Base-by-base conservation (phyloP, 2,888 invertebrate species). In the Parapristionchus giblindavisi region DNA sequence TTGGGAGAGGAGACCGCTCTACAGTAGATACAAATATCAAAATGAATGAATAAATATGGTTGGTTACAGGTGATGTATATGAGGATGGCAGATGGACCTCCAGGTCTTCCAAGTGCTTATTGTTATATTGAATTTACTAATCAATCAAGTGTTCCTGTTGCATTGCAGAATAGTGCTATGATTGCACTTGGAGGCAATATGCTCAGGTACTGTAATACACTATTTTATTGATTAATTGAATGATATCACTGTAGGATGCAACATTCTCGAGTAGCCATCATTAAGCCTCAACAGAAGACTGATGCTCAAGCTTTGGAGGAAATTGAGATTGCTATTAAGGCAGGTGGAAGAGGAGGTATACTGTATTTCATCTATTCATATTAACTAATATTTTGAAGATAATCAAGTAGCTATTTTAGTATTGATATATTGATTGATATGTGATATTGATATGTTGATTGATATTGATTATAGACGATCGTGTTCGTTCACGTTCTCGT, bases 281-380 rank as follows among this genome's bases (percentile, higher is more conserved):
- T 92, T 1, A 90, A 90, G 77, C 96, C 96, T 0, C 95, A 95
- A 88, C 94, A 95, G 0, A 96, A 96, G 89, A 95, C 94, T 82
- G 95, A 95, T 88, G 95, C 96, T 88, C 95, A 95, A 1, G 96
- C 96, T 0, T 94, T 96, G 87, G 92, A 93, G 60, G 96, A 96
- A 90, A 95, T 97, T 75, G 96, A 96, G 89, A 96, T 96, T 89
- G 96, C 96, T 0, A 96, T 99, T 95, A 94, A 94, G 61, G 36
- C 17, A 32, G 74, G 63, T 70, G 24, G 60, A 43, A 68, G 34
- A 52, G 32, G 17, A 2, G 52, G 68, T 68, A 43, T 32, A 38
- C 24, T 43, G 8, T 14, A 43, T 14, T 17, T 43, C 8, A 14
- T 43, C 8, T 17, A 43, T 14, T 43, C 43, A 43, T 8, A 8